phyloP scores from a whole-genome alignment of 2,888 invertebrate species.

The Drosophila imparisetae region DNA sequence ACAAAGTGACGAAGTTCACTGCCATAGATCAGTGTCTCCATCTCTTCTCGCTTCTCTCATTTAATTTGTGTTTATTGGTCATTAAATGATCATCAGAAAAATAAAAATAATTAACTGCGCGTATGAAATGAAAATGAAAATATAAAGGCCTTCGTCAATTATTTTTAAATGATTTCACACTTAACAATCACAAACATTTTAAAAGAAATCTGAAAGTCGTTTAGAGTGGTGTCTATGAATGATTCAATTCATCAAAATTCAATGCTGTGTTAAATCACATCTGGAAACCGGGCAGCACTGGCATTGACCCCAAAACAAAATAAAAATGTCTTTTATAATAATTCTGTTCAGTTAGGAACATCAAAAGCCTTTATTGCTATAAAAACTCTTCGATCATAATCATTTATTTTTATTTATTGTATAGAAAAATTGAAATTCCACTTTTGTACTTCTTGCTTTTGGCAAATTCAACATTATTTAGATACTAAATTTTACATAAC shows the following conservation, averaged over 20 bases:
- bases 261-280: conserved; percentile 7
- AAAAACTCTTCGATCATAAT: not conserved
- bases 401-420: not conserved
- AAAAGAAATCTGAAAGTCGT: conserved; percentile 17
- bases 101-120: conserved; percentile 35
- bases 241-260: conserved; percentile 14
- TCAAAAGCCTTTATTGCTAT: not conserved
- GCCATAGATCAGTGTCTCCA: conserved; percentile 36
- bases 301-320: not conserved
- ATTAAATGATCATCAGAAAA: conserved; percentile 29
- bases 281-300: not conserved
- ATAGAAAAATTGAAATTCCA: not conserved
- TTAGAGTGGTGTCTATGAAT: not conserved
- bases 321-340: not conserved
- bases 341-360: not conserved
- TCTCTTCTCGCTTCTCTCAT: not conserved
- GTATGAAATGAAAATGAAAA: conserved; percentile 34
- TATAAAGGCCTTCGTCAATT: conserved; percentile 26
- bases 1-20: conserved; percentile 46
- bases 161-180: conserved; percentile 39
- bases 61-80: conserved; percentile 16
- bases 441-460: not conserved
- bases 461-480: not conserved
- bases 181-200: conserved; percentile 16
- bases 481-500: not conserved